Percentiles rank a stretch among this genome's conserved stretches.
phyloP scores from a whole-genome alignment of 2,113 vertebrate genomes.

The human (Homo sapiens) region DNA sequence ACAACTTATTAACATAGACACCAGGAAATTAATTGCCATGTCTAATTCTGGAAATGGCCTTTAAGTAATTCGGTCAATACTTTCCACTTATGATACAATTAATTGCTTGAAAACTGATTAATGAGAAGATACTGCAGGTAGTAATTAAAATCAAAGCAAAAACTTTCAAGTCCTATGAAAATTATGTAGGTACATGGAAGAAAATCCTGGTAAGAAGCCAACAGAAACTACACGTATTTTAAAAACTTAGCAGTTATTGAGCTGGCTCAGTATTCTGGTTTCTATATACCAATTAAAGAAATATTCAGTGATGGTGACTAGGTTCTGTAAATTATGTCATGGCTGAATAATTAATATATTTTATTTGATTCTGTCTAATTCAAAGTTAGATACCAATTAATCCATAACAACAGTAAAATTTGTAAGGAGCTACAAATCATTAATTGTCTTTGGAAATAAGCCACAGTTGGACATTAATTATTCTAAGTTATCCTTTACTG shows the following conservation, averaged over 20 bases:
- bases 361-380: constrained; percentile 21
- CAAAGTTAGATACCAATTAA: constrained; percentile 39
- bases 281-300: constrained; percentile 45
- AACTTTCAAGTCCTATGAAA: neutral
- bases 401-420: constrained; percentile 47
- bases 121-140: constrained; percentile 55
- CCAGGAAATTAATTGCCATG: constrained; percentile 63
- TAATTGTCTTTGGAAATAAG: constrained; percentile 57
- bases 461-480: constrained; percentile 74
- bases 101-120: constrained; percentile 70
- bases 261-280: neutral
- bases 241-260: constrained; percentile 4
- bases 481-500: constrained; percentile 69
- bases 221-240: neutral
- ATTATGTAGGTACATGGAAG: neutral
- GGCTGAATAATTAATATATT: neutral
- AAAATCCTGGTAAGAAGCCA: neutral
- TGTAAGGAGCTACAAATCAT: constrained; percentile 50
- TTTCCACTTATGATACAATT: constrained; percentile 77
- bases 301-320: neutral
- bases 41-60: constrained; percentile 77
- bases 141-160: constrained; percentile 65
- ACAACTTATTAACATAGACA: constrained; percentile 71
- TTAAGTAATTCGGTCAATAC: constrained; percentile 71
- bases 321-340: constrained; percentile 5